These are phyloP conservation scores for Pseudopleuronectes americanus DNA, from an alignment of 2,797 vertebrate genomes.

Conservation along the genomic window DNA sequence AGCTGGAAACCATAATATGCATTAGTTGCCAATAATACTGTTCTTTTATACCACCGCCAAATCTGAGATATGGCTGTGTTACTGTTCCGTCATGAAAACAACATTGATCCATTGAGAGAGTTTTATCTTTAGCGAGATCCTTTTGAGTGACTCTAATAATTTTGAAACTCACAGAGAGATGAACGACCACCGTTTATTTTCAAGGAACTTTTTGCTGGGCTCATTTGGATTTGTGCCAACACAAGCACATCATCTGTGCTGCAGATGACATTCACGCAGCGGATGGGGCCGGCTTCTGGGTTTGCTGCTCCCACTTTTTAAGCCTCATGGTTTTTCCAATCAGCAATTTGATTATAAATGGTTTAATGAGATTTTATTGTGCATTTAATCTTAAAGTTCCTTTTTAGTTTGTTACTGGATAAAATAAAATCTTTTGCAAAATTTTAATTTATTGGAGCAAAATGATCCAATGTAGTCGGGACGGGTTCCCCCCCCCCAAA, in stretches of 20 bases:
- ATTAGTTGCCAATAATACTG: not conserved
- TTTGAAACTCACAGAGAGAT: conserved; percentile 18
- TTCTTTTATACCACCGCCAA: not conserved
- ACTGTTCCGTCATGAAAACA: not conserved
- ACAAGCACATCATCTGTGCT: conserved; percentile 61
- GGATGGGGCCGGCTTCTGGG: conserved; percentile 28
- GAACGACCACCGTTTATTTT: conserved; percentile 45
- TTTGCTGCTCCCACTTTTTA: not conserved
- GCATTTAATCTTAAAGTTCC: too few relatives aligned
- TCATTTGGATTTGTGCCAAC: conserved; percentile 58
- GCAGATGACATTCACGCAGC: conserved; percentile 49
- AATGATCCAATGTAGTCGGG: not conserved
- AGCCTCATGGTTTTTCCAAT: conserved; percentile 1
- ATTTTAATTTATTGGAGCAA: not conserved
- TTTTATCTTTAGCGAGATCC: conserved; percentile 1
- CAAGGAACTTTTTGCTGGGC: conserved; percentile 39
- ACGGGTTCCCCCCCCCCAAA: not conserved
- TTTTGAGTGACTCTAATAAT: conserved; percentile 7
- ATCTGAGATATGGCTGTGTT: not conserved
- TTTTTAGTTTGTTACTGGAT: too few relatives aligned
- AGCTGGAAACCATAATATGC: conserved; percentile 1
- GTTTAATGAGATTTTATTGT: too few relatives aligned
- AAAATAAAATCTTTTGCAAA: too few relatives aligned
- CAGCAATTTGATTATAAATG: not conserved
- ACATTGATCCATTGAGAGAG: not conserved